phyloP scores from a whole-genome alignment of 1,140 invertebrate genomes.

The Pseudomyrmex gracilis region DNA sequence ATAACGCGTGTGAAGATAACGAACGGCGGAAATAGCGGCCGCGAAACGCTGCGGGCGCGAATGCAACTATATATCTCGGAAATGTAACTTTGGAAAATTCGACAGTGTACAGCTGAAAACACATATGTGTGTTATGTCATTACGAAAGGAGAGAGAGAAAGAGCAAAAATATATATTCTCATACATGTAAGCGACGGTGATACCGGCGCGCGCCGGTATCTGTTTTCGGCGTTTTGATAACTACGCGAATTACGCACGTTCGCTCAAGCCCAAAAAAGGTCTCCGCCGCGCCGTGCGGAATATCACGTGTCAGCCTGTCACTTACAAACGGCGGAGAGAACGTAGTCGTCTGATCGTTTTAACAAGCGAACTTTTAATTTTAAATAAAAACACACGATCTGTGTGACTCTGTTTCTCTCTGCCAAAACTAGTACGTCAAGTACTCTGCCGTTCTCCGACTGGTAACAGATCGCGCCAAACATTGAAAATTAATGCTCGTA shows the following conservation, averaged over 20 bases:
- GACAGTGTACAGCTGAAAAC: slow-evolving; percentile 2
- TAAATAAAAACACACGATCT: slow-evolving; percentile 38
- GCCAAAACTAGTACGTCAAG: too few relatives aligned
- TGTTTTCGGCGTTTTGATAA: slow-evolving; percentile 49
- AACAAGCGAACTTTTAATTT: slow-evolving; percentile 52
- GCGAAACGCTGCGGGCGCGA: not conserved
- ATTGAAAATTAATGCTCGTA: slow-evolving; percentile 67
- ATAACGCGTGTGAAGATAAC: slow-evolving; percentile 39
- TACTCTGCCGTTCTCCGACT: not conserved
- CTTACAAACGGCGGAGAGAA: slow-evolving; percentile 25
- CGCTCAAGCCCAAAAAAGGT: slow-evolving; percentile 40
- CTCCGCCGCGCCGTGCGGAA: slow-evolving; percentile 5
- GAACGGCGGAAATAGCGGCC: slow-evolving; percentile 27
- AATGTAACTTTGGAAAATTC: slow-evolving; percentile 36
- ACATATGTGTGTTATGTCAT: not conserved
- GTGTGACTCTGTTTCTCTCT: not conserved
- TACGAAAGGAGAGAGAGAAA: not conserved
- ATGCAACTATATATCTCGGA: not conserved
- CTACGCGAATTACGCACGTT: slow-evolving; percentile 52
- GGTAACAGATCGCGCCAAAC: slow-evolving; percentile 20
- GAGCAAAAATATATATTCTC: not conserved
- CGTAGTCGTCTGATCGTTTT: slow-evolving; percentile 39
- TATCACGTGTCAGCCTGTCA: slow-evolving; percentile 48
- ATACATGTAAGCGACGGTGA: not conserved
- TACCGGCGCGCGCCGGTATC: not conserved